A percentile compares a stretch with the other conserved stretches of the same genome.
Evolutionary conservation across 30 jellyfish, hydroid and myxozoan species (phyloP).

Genomic region (Catostylus mosaicus): DNA sequence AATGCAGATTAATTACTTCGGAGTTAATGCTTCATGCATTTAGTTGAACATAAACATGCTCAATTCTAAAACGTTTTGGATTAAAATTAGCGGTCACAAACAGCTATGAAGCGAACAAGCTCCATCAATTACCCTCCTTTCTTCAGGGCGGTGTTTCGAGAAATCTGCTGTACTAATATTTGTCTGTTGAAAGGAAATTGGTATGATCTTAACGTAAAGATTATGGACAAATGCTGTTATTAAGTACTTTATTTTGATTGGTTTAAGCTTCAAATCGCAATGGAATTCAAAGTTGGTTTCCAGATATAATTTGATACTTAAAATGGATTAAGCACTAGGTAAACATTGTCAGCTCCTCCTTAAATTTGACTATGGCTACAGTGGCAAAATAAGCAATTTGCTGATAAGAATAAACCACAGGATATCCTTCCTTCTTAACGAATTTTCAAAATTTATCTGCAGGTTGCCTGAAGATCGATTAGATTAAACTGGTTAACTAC

Average conservation of each 20-base stretch:
- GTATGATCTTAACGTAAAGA: neutral
- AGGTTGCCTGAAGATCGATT: too few relatives aligned
- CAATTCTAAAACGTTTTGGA: neutral
- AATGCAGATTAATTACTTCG: neutral
- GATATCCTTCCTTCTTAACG: neutral
- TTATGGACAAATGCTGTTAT: slow-evolving; percentile 31
- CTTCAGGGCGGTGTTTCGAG: slow-evolving; percentile 26
- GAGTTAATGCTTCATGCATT: neutral
- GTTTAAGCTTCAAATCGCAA: slow-evolving; percentile 22
- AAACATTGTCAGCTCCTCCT: slow-evolving; percentile 29
- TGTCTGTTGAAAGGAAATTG: slow-evolving; percentile 42
- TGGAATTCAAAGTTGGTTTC: slow-evolving; percentile 26
- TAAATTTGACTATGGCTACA: slow-evolving; percentile 1
- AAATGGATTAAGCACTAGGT: slow-evolving; percentile 1
- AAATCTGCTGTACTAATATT: slow-evolving; percentile 15
- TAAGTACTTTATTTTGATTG: slow-evolving; percentile 21
- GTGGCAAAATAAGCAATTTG: neutral
- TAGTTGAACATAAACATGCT: neutral
- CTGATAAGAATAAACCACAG: neutral
- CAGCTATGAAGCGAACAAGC: neutral
- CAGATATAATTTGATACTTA: slow-evolving; percentile 29
- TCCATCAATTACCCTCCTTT: neutral
- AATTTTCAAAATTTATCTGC: too few relatives aligned
- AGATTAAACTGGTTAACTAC: too few relatives aligned
- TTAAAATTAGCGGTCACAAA: slow-evolving; percentile 6